Conservation (phyloP, 2,797 vertebrate species). For the Myioborus melanocephalus region DNA sequence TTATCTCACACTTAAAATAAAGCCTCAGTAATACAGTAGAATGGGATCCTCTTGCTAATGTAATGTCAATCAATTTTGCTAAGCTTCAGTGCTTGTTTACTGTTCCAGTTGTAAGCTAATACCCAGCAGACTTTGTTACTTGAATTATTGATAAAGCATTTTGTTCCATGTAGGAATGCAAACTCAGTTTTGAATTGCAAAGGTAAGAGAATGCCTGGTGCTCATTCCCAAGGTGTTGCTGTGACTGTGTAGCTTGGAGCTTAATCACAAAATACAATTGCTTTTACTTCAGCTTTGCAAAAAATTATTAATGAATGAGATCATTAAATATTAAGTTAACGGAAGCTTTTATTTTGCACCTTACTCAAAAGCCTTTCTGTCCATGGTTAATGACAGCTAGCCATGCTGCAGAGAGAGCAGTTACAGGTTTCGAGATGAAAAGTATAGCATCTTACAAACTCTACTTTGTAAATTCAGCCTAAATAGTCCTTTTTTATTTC, state of each 20-base stretch:
- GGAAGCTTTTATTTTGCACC: not conserved
- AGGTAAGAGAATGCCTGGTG: not conserved
- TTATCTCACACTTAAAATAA: not conserved
- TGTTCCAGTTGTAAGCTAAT: slow-evolving; percentile 68
- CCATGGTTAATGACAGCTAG: not conserved
- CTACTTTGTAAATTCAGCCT: not conserved
- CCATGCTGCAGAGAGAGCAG: not conserved
- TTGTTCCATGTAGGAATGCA: slow-evolving; percentile 68
- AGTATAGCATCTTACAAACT: not conserved
- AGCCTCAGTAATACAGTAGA: not conserved
- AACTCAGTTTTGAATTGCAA: not conserved
- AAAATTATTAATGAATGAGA: not conserved
- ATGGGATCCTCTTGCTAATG: not conserved
- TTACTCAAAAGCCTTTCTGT: not conserved
- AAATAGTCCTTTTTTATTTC: not conserved
- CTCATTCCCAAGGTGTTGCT: not conserved
- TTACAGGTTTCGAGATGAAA: not conserved
- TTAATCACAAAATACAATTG: slow-evolving; percentile 11
- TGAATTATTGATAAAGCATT: slow-evolving; percentile 77
- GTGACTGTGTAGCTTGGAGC: not conserved
- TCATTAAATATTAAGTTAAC: not conserved
- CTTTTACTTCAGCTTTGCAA: not conserved
- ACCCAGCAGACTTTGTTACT: slow-evolving; percentile 51
- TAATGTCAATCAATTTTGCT: slow-evolving; percentile 37
- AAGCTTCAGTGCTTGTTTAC: slow-evolving; percentile 62